Base-by-base conservation (phyloP, 2,888 invertebrate genomes). In the Pseudanteris insignis region DNA sequence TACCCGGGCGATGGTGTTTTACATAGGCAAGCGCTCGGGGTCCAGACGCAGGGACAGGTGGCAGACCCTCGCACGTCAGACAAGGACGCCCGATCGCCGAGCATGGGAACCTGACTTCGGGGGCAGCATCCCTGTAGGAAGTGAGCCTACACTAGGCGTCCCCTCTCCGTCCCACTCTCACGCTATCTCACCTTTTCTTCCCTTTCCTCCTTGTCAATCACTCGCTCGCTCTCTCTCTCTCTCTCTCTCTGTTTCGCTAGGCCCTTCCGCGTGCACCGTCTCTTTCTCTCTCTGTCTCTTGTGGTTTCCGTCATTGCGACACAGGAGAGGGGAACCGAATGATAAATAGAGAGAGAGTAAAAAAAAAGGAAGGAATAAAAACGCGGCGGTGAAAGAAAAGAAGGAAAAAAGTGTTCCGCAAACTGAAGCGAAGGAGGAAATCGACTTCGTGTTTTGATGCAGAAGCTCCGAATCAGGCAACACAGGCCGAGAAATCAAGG, bases 41-140 rank as follows among this genome's bases (percentile, higher is more conserved):
- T 70, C 71, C 73, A 77, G 77, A 74, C 77, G 66, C 59, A 75
- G 75, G 78, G 79, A 79, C 79, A 79, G 79, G 79, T 79, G 79
- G 78, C 78, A 72, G 70, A 71, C 72, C 69, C 72, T 63, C 70
- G 51, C 60, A 33, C 30, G 44, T 21, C 37, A 48, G 57, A 66
- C 60, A 57, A 55, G 65, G 65, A 67, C 57, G 59, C 46, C 47
- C 40, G 37, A 67, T 66, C 65, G 61, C 73, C 74, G 77, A 70
- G 77, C 79, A 79, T 79, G 79, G 79, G 79, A 79, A 79, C 78
- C 79, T 79, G 78, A 79, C 78, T 79, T 77, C 71, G 74, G 74
- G 77, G 77, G 76, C 78, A 77, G 76, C 79, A 77, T 79, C 79
- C 78, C 77, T 76, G 41, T 54, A 77, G 75, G 75, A 77, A 78